phyloP scores from a whole-genome alignment of 2,113 vertebrate genomes.

The Cinclus mexicanus region DNA sequence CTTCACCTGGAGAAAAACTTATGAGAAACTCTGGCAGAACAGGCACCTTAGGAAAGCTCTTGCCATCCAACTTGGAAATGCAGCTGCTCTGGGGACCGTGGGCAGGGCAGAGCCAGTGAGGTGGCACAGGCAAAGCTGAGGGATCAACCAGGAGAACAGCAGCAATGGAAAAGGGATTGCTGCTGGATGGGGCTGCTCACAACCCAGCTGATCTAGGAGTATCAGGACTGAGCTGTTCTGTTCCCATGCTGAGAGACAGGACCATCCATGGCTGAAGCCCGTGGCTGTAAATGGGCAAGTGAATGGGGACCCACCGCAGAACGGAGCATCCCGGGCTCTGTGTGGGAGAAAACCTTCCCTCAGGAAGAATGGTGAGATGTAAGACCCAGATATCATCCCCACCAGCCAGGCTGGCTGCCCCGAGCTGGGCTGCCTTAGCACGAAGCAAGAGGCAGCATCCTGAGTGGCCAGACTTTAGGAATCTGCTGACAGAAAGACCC shows the following conservation, averaged over 20 bases:
- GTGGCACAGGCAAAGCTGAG: neutral
- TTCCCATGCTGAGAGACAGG: neutral
- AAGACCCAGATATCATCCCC: neutral
- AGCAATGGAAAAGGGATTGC: neutral
- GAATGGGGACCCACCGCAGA: neutral
- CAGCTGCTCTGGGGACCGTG: fast-evolving
- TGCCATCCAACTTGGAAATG: neutral
- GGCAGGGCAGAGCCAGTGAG: neutral
- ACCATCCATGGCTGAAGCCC: fast-evolving
- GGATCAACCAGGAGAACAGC: neutral
- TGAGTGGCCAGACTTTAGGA: fast-evolving
- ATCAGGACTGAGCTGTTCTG: neutral
- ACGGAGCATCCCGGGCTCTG: fast-evolving
- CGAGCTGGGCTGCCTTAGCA: fast-evolving
- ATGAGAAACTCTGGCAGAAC: neutral
- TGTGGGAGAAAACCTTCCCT: neutral
- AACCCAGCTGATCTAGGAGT: neutral
- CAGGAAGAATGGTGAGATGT: fast-evolving
- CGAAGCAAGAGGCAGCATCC: neutral
- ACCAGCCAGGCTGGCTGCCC: fast-evolving
- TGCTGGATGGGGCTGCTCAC: neutral
- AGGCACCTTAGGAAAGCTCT: neutral
- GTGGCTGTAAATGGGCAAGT: fast-evolving
- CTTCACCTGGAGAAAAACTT: neutral
- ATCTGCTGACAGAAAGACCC: neutral